Conservation (phyloP, 1,140 invertebrate species). For the Ptiloglossa arizonensis region DNA sequence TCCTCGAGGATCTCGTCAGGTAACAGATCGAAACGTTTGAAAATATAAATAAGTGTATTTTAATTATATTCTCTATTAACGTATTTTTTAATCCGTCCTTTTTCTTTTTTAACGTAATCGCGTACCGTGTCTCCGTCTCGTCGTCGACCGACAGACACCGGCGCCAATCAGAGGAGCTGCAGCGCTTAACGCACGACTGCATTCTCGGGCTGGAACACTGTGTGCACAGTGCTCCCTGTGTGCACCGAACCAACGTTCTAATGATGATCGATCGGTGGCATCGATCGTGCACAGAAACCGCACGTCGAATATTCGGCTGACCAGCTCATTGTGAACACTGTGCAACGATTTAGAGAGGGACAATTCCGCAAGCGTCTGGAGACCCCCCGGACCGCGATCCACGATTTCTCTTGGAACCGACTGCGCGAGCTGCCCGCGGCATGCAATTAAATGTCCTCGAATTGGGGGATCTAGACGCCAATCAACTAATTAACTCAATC, state of each 20-base stretch:
- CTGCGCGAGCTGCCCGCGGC: neutral
- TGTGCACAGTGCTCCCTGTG: neutral
- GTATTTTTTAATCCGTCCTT: no score
- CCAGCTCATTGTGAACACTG: neutral
- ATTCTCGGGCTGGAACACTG: neutral
- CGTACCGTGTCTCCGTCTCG: no score
- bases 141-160: no score
- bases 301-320: constrained; percentile 14
- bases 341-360: neutral
- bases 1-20: no score
- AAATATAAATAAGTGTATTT: no score
- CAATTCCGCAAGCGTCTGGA: neutral
- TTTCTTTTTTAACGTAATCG: no score
- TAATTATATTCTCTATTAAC: no score
- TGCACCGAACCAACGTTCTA: constrained; percentile 3
- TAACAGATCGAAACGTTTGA: no score
- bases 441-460: constrained; percentile 4
- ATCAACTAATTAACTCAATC: neutral
- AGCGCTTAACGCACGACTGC: constrained; percentile 24
- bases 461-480: neutral
- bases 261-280: constrained; percentile 29
- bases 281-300: neutral
- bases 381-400: neutral
- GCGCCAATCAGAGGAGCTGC: constrained; percentile 33
- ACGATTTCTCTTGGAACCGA: neutral